Evolutionary conservation across 2,797 vertebrate species (phyloP), one percentile per base, ranked within the genome.

Genomic region (Anas bernieri): DNA sequence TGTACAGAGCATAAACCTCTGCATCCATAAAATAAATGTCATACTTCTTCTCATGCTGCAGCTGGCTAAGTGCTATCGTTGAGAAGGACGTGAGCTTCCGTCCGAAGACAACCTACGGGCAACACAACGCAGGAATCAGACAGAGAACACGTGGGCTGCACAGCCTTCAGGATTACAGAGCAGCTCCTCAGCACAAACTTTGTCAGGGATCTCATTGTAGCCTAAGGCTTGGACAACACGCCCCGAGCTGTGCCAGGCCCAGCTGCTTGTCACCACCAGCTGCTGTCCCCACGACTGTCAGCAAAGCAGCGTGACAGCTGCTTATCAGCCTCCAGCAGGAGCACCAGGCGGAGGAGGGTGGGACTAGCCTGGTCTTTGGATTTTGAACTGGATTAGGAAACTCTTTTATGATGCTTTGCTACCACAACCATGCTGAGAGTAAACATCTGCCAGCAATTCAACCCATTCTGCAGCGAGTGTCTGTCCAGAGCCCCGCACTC

Each of bases 21-120:
- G 98, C 98, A 18, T 99, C 98, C 11, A 86, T 97, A 83, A 99
- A 99, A 95, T 98, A 99, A 94, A 99, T 99, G 95, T 99, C 99
- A 0, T 99, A 98, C 70, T 98, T 99, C 97, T 98, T 99, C 96
- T 99, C 99, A 23, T 98, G 98, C 92, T 98, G 98, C 94, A 99
- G 98, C 91, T 98, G 98, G 23, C 98, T 97, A 61, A 98, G 97
- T 48, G 98, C 96, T 75, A 99, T 98, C 15, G 97, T 93, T 9
- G 98, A 98, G 94, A 99, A 99, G 13, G 98, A 97, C 0, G 98
- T 96, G 3, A 98, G 97, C 81, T 98, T 99, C 83, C 98, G 98
- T 56, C 99, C 98, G 8, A 99, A 99, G 83, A 99, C 98, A 86
- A 99, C 99, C 99, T 99, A 76, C 2, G 74, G 76, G 69, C 21